A percentile compares a stretch with the other conserved stretches of the same genome.
Conservation (phyloP, 2,113 vertebrate genomes). For the Pelvicachromis taeniatus region DNA sequence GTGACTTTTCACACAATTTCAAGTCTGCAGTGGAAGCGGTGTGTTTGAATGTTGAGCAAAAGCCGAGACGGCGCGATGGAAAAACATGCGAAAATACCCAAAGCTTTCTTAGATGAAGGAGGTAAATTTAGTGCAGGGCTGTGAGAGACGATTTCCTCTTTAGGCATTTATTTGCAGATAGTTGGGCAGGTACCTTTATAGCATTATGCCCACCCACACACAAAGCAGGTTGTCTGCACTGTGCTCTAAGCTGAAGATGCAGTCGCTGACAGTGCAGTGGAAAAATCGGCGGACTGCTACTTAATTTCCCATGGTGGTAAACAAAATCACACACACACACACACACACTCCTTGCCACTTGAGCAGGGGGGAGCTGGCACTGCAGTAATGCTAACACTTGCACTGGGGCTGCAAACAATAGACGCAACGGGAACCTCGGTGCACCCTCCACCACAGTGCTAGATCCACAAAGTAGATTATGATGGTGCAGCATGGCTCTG, state of each 20-base stretch:
- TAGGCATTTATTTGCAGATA: neutral
- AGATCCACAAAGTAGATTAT: neutral
- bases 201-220: conserved; percentile 4
- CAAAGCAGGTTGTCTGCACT: neutral
- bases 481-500: neutral
- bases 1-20: neutral
- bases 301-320: conserved; percentile 68
- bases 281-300: conserved; percentile 31
- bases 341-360: conserved; percentile 14
- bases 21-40: neutral
- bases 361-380: conserved; percentile 41
- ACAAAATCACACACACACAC: conserved; percentile 42
- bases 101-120: neutral
- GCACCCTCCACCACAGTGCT: neutral
- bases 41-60: neutral
- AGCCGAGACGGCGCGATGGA: neutral
- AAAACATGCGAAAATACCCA: neutral
- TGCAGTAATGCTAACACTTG: conserved; percentile 40
- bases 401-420: neutral
- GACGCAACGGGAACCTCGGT: conserved; percentile 1
- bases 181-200: neutral
- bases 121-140: neutral
- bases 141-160: neutral
- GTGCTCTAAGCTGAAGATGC: conserved; percentile 9
- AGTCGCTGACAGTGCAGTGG: conserved; percentile 55